These are phyloP conservation scores for Andricus grossulariae DNA, from an alignment of 1,140 invertebrate species.

Conservation along the genomic window DNA sequence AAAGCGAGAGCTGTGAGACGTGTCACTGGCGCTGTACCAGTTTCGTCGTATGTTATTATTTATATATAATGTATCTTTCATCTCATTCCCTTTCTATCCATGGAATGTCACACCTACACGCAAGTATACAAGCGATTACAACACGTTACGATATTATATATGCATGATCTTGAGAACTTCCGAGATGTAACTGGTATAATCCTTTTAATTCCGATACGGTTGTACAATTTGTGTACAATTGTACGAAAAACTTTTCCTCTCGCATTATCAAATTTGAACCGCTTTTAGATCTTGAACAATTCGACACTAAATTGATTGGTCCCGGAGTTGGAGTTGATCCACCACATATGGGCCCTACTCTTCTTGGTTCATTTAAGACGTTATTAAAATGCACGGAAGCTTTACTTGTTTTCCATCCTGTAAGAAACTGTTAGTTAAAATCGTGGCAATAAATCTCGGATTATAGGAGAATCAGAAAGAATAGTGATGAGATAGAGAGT, in stretches of 20 bases:
- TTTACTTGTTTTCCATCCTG: slow-evolving; percentile 24
- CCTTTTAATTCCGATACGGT: slow-evolving; percentile 55
- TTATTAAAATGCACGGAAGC: slow-evolving; percentile 24
- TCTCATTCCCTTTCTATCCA: slow-evolving; percentile 58
- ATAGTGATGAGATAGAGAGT: neutral
- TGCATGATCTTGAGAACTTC: slow-evolving; percentile 35
- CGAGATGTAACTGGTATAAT: slow-evolving; percentile 37
- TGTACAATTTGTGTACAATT: slow-evolving; percentile 50
- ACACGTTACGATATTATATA: slow-evolving; percentile 39
- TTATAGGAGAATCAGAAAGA: neutral
- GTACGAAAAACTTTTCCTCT: slow-evolving; percentile 68
- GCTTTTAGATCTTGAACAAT: neutral
- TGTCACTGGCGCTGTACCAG: slow-evolving; percentile 51
- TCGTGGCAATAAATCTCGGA: neutral
- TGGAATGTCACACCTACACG: slow-evolving; percentile 54
- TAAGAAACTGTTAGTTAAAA: slow-evolving; percentile 26
- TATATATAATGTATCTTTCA: slow-evolving; percentile 47
- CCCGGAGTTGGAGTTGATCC: slow-evolving; percentile 15
- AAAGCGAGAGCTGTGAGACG: slow-evolving; percentile 62
- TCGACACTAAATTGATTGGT: slow-evolving; percentile 5
- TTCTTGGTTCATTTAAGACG: slow-evolving; percentile 24
- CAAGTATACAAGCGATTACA: slow-evolving; percentile 48
- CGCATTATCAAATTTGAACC: slow-evolving; percentile 15
- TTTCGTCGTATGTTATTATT: slow-evolving; percentile 15
- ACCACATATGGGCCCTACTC: neutral